Percentiles rank a stretch among this genome's conserved stretches.
These are phyloP conservation scores for Pseudochirops corinnae DNA, from an alignment of 2,797 vertebrate genomes.

Conservation along the genomic window DNA sequence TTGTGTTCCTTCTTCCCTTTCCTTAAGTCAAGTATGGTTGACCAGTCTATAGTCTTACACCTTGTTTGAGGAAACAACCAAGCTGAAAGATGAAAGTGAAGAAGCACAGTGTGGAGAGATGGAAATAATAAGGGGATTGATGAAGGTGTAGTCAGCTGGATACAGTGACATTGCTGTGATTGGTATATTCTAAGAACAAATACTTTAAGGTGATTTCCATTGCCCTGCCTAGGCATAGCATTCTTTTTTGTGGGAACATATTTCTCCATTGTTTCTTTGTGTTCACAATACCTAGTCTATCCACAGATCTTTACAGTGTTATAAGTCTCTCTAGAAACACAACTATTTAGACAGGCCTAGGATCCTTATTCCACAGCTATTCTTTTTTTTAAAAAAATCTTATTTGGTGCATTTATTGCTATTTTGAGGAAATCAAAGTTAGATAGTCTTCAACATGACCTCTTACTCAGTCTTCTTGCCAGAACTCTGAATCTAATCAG, in stretches of 20 bases:
- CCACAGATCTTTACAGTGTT: not conserved
- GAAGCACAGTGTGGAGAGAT: not conserved
- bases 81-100: not conserved
- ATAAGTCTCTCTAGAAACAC: not conserved
- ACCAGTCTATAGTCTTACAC: not conserved
- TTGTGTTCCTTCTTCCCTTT: not conserved
- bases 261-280: not conserved
- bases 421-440: not conserved
- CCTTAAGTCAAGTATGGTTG: not conserved
- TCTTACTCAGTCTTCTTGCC: not conserved
- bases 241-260: not conserved
- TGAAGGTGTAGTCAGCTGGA: not conserved
- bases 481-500: not conserved
- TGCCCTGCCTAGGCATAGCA: not conserved
- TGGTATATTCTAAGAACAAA: not conserved
- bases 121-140: not conserved
- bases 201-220: not conserved
- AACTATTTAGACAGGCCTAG: not conserved
- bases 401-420: not conserved
- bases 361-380: not conserved
- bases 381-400: not conserved
- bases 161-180: not conserved
- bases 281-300: not conserved
- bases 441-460: not conserved
- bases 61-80: not conserved